These are phyloP conservation scores for Steinernema scapterisci DNA, from an alignment of 2,888 invertebrate genomes.

Conservation along the genomic window DNA sequence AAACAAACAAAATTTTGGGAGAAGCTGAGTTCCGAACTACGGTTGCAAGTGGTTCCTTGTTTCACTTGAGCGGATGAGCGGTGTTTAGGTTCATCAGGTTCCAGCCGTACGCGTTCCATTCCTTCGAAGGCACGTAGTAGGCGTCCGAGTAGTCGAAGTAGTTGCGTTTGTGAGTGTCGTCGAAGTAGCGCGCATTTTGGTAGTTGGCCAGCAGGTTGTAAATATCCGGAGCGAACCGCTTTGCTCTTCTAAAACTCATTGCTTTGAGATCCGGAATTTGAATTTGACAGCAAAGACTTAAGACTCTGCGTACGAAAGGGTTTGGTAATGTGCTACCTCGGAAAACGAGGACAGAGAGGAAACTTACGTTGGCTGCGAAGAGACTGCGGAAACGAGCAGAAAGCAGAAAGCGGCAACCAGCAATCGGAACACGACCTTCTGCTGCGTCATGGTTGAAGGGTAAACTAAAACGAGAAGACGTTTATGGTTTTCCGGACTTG, in stretches of 20 bases:
- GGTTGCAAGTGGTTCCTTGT: no score
- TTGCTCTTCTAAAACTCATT: neutral
- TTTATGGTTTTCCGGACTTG: neutral
- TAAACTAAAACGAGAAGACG: conserved; percentile 11
- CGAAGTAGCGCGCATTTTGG: conserved; percentile 24
- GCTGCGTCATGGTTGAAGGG: neutral
- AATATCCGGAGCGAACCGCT: conserved; percentile 30
- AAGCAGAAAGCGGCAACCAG: neutral
- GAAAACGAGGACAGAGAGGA: neutral
- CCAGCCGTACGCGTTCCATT: conserved; percentile 30
- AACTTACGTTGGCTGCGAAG: conserved; percentile 7
- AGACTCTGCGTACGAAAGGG: no score
- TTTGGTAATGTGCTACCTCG: no score
- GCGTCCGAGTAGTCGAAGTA: conserved; percentile 27
- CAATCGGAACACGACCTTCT: neutral
- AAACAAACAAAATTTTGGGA: neutral
- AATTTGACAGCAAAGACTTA: neutral
- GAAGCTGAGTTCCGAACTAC: neutral
- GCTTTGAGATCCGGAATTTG: no score
- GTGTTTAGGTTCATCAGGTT: conserved; percentile 27
- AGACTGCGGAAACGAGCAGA: neutral
- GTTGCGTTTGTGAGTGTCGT: conserved; percentile 30
- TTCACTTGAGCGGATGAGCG: neutral
- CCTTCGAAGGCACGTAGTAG: conserved; percentile 27
- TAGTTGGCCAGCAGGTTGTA: conserved; percentile 38